These are phyloP conservation scores for Synergus itoensis DNA, from an alignment of 2,888 invertebrate genomes.

Conservation along the genomic window DNA sequence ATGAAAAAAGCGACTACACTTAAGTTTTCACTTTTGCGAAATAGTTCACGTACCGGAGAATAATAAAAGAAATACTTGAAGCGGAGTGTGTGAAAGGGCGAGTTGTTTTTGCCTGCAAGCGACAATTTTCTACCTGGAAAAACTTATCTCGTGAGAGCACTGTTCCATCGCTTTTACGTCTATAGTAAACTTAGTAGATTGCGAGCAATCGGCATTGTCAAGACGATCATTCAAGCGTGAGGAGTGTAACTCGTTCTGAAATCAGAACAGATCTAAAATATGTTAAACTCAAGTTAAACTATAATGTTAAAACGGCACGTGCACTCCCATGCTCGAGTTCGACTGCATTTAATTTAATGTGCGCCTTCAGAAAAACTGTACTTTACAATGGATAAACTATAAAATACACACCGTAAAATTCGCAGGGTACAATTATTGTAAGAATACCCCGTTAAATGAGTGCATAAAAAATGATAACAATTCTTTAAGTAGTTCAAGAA, in stretches of 20 bases:
- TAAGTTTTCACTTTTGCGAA: neutral
- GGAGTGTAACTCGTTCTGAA: neutral
- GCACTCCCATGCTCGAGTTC: neutral
- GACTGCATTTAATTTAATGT: slow-evolving; percentile 5
- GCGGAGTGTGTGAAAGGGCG: slow-evolving; percentile 9
- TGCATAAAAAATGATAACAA: neutral
- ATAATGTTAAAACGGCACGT: neutral
- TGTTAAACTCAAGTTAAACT: neutral
- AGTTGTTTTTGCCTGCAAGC: slow-evolving; percentile 20
- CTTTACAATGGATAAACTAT: slow-evolving; percentile 16
- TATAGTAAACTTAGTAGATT: neutral
- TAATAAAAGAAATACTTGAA: slow-evolving; percentile 9
- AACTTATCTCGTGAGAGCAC: slow-evolving; percentile 39
- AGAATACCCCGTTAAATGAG: neutral
- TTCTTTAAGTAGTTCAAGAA: slow-evolving; percentile 7
- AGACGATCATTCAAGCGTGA: slow-evolving; percentile 2
- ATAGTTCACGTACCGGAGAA: neutral
- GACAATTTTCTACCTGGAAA: slow-evolving; percentile 25
- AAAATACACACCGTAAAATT: slow-evolving; percentile 17
- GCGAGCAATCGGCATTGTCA: slow-evolving; percentile 29
- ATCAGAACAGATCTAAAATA: neutral
- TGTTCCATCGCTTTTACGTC: slow-evolving; percentile 22
- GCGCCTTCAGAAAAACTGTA: neutral
- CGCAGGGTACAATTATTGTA: slow-evolving; percentile 2
- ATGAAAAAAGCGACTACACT: neutral